These are phyloP conservation scores for Conus betulinus DNA, from an alignment of 1,140 invertebrate genomes.

Conservation along the genomic window DNA sequence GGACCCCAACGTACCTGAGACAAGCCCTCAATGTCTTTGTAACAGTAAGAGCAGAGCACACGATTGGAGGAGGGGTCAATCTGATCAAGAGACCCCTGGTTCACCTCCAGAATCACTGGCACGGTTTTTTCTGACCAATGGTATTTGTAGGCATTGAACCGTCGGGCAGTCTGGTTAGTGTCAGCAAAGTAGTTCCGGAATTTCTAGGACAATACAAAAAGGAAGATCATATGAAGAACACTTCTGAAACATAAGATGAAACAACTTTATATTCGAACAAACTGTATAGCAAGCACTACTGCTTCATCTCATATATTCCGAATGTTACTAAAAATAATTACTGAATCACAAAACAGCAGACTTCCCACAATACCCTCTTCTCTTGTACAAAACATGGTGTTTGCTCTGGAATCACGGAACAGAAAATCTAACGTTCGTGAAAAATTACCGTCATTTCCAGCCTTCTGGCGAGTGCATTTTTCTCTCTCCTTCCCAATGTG, in stretches of 20 bases:
- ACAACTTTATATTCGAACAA: background rate
- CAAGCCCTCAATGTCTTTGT: slow-evolving; percentile 93
- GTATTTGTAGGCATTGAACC: slow-evolving; percentile 93
- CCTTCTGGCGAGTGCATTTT: too few species aligned
- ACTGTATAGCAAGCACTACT: background rate
- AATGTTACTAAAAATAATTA: too few species aligned
- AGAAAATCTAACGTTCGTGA: too few species aligned
- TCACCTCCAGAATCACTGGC: slow-evolving; percentile 92
- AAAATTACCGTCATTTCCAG: too few species aligned
- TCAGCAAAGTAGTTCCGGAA: slow-evolving; percentile 74
- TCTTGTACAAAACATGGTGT: too few species aligned
- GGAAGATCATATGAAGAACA: background rate
- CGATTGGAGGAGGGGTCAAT: slow-evolving; percentile 89
- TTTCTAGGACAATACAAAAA: slow-evolving; percentile 66
- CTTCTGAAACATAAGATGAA: background rate
- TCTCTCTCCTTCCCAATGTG: too few species aligned
- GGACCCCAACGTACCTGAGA: slow-evolving; percentile 75
- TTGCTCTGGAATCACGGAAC: too few species aligned
- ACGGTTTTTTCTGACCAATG: slow-evolving; percentile 97
- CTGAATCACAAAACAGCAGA: too few species aligned
- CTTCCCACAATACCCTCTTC: too few species aligned
- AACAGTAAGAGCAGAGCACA: slow-evolving; percentile 85
- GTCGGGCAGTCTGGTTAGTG: slow-evolving; percentile 78
- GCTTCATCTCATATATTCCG: too few species aligned
- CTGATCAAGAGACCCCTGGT: slow-evolving; percentile 92